Evolutionary conservation across 2,797 vertebrate species (phyloP).

Genomic region (Hylomyscus alleni): DNA sequence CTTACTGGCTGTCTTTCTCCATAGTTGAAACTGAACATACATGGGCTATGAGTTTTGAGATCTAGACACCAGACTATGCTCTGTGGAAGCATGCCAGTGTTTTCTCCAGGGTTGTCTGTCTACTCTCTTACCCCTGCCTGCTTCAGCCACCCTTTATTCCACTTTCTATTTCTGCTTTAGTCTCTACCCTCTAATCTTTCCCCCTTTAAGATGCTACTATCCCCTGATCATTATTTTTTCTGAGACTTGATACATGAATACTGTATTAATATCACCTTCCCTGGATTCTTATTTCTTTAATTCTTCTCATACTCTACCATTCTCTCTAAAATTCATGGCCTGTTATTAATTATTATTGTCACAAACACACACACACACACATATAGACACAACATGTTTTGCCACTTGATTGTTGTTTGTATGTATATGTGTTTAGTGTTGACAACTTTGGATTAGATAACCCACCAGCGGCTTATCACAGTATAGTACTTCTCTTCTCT

Average conservation of each 20-base stretch:
- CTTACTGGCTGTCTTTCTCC: conserved; percentile 20
- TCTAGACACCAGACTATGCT: not conserved
- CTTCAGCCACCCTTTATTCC: not conserved
- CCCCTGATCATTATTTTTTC: not conserved
- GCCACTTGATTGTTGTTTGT: not conserved
- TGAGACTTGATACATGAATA: not conserved
- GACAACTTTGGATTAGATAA: not conserved
- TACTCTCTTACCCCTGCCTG: not conserved
- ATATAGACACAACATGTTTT: not conserved
- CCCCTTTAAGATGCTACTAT: not conserved
- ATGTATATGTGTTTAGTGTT: not conserved
- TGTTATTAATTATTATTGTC: not conserved
- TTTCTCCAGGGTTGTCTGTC: not conserved
- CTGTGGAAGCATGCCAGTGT: not conserved
- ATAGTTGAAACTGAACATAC: not conserved
- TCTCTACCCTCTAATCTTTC: not conserved
- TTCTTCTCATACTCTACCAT: not conserved
- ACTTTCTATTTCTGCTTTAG: not conserved
- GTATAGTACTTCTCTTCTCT: not conserved
- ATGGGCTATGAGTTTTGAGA: not conserved
- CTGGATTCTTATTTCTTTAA: not conserved
- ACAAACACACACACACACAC: not conserved
- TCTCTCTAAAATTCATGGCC: not conserved
- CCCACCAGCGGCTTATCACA: not conserved
- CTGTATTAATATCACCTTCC: not conserved